These are phyloP conservation scores for Porites australiensis DNA, from an alignment of 64 coral and sea anemone species.

Conservation along the genomic window DNA sequence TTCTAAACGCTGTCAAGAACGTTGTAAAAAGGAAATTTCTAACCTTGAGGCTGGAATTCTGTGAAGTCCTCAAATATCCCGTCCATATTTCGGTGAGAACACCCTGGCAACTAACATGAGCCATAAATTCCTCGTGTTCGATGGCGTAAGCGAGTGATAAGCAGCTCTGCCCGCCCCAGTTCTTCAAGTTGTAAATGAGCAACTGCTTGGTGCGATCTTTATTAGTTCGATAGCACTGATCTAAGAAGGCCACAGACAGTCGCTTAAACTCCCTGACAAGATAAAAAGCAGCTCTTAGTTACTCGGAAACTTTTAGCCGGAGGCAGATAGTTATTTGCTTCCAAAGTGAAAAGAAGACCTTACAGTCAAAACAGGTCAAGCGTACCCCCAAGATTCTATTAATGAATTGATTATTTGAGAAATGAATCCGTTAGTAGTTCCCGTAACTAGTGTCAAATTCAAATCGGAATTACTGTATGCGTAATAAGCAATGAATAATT, in stretches of 20 bases:
- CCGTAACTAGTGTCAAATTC: too few species aligned
- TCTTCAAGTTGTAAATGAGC: conserved; percentile 74
- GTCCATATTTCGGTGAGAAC: conserved; percentile 92
- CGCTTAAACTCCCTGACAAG: conserved; percentile 79
- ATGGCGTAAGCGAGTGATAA: conserved; percentile 71
- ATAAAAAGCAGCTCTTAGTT: neutral
- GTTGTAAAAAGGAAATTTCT: neutral
- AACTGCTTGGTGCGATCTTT: conserved; percentile 74
- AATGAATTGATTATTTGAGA: too few species aligned
- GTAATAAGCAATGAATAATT: too few species aligned
- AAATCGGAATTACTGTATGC: too few species aligned
- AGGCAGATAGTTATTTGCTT: too few species aligned
- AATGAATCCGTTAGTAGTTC: too few species aligned
- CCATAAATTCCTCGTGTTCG: conserved; percentile 84
- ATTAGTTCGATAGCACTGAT: conserved; percentile 86
- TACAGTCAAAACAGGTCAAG: too few species aligned
- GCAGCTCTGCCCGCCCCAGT: conserved; percentile 86
- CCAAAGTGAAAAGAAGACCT: too few species aligned
- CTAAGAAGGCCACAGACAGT: conserved; percentile 70
- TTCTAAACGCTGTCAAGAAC: too few species aligned
- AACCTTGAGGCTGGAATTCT: conserved; percentile 72
- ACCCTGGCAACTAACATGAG: conserved; percentile 83
- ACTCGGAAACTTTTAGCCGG: neutral
- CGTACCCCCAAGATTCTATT: too few species aligned
- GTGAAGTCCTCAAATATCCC: conserved; percentile 66